Base-by-base conservation (phyloP, 2,888 invertebrate genomes). In the Dasypogon diadema region DNA sequence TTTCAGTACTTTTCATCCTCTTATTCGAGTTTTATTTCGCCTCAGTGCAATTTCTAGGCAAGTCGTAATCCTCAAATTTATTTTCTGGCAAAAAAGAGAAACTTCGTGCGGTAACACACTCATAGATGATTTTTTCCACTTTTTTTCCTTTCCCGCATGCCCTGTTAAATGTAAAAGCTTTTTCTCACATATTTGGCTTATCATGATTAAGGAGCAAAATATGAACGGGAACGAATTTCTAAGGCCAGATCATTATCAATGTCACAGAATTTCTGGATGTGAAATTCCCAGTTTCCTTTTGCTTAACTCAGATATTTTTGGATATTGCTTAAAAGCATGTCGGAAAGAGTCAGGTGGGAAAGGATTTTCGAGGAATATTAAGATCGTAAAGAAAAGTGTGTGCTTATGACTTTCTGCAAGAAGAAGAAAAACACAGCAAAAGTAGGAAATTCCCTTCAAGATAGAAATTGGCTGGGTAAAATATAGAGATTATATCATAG, bases 321-420 rank as follows among this genome's bases (percentile, higher is more conserved):
- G 51, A 51, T 51, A 12, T 51, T 51, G 16, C 3, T 12, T 51
- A 51, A 51, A 51, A 51, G 60, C 60, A 60, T 60, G 21, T 37
- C 37, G 18, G 21, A 60, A 60, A 8, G 37, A 42, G 42, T 42
- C 60, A 60, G 60, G 37, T 60, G 60, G 3, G 60, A 60, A 60
- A 60, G 60, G 60, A 60, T 60, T 60, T 60, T 60, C 37, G 18
- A 21, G 60, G 60, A 37, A 60, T 60, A 60, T 37, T 60, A 60
- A 60, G 42, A 34, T 21, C 37, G 34, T 37, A 18, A 37, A 37
- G 60, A 21, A 60, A 37, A 34, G 14, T 58, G 60, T 37, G 34
- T 37, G 37, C 60, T 60, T 60, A 60, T 60, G 60, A 60, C 37
- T 60, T 37, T 42, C 37, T 60, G 37, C 37, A 30, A 24, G 14